A percentile compares a stretch with the other conserved stretches of the same genome.
phyloP scores from a whole-genome alignment of 2,113 vertebrate species.

The Charina bottae region DNA sequence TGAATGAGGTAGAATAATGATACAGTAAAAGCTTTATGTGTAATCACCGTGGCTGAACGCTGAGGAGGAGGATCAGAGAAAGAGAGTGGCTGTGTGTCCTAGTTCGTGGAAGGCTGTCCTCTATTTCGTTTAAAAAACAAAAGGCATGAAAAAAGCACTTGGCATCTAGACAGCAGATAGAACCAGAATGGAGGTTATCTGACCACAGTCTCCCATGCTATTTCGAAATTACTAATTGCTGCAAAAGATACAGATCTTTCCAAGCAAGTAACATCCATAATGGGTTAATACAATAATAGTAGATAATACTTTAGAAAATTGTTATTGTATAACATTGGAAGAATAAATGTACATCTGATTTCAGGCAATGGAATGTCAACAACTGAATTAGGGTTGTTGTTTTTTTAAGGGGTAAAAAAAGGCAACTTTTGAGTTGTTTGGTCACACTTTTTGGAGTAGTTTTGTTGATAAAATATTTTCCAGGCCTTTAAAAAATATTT shows the following conservation, averaged over 20 bases:
- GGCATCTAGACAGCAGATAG: neutral
- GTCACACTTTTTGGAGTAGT: neutral
- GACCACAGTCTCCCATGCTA: neutral
- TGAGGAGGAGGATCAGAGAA: neutral
- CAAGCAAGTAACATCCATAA: neutral
- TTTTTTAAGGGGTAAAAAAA: neutral
- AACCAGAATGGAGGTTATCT: neutral
- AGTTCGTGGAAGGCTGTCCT: neutral
- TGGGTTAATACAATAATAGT: neutral
- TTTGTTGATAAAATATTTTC: neutral
- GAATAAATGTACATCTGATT: neutral
- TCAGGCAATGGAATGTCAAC: neutral
- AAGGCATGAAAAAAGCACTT: neutral
- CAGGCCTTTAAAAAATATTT: neutral
- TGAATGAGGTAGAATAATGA: neutral
- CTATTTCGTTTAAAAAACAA: neutral
- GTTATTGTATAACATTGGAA: neutral
- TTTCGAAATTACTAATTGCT: neutral
- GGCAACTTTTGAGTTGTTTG: neutral
- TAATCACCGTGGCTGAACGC: neutral
- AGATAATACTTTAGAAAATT: neutral
- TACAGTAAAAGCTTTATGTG: neutral
- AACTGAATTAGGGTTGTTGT: neutral
- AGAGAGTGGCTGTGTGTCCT: neutral
- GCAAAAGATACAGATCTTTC: neutral